Evolutionary conservation across 2,888 invertebrate species (phyloP), one percentile per base, ranked within the genome.

Genomic region (Carterocephalus palaemon): DNA sequence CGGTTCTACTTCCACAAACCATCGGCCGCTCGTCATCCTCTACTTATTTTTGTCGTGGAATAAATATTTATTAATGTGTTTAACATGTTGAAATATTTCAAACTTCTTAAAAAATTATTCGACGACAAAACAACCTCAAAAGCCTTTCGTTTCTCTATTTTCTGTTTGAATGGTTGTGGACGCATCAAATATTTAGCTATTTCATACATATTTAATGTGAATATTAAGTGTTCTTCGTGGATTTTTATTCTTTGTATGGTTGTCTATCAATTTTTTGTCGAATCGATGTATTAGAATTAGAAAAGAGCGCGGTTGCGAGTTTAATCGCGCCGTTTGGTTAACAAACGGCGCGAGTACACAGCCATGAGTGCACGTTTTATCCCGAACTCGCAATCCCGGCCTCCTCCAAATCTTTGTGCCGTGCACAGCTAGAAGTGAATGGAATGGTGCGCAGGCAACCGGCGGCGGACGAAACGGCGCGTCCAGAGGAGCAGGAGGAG

Each of bases 371-470:
- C n/a, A 10, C 23, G 31, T 13, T 20, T 33, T 29, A 43, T 34
- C 5, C 15, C 13, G 9, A 24, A 10, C 60, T 72, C 73, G 77
- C 76, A 73, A 75, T 74, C 75, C 67, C 76, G 75, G 74, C 70
- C 77, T 77, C 72, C 65, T 62, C 53, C 62, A 64, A 63, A 64
- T 58, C 64, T 66, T 64, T 67, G 67, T 53, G 57, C 56, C 63
- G 76, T 64, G 59, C 70, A 70, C 70, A 71, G 69, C 70, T 80
- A 79, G 75, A 82, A 73, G 67, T 68, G 53, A 62, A 67, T 70
- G 74, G 64, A 73, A 73, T 78, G 80, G 76, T 81, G 76, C 70
- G 64, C 82, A 85, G 84, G 84, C 72, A 69, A 55, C 69, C 75
- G 67, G 64, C 64, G 64, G 53, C 73, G 75, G 70, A 58, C 71